These are phyloP conservation scores for Mya arenaria DNA, from an alignment of 1,140 invertebrate genomes.

Conservation along the genomic window DNA sequence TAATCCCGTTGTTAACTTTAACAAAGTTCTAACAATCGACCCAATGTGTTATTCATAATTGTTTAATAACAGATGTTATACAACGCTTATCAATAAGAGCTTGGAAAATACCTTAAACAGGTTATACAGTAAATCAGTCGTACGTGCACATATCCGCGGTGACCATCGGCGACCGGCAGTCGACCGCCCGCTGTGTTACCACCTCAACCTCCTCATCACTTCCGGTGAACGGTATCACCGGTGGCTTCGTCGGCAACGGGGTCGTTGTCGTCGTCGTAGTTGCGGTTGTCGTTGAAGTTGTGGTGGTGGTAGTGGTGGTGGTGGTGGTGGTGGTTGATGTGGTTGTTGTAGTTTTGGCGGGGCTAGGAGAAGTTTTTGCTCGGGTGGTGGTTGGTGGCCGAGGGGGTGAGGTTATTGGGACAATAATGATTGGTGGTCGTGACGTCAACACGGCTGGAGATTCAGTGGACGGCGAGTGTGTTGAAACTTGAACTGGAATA, in stretches of 20 bases:
- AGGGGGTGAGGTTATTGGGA: neutral
- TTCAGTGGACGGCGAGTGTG: neutral
- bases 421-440: neutral
- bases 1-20: neutral
- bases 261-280: slow-evolving; percentile 43
- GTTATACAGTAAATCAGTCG: neutral
- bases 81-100: neutral
- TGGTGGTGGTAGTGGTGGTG: slow-evolving; percentile 30
- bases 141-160: neutral
- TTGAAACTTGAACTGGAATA: neutral
- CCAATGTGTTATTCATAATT: neutral
- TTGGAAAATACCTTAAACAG: neutral
- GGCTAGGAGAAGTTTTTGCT: neutral
- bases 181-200: neutral
- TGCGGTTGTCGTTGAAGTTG: slow-evolving; percentile 18
- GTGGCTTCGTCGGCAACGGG: slow-evolving; percentile 25
- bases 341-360: slow-evolving; percentile 1
- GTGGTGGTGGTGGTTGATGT: slow-evolving; percentile 22
- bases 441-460: neutral
- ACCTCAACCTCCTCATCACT: slow-evolving; percentile 2
- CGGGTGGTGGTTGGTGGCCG: neutral
- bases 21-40: neutral
- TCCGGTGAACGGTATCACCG: slow-evolving; percentile 12
- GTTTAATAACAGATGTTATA: neutral
- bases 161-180: neutral